Evolutionary conservation across 2,888 invertebrate species (phyloP).

Genomic region (Dryococelus australis): DNA sequence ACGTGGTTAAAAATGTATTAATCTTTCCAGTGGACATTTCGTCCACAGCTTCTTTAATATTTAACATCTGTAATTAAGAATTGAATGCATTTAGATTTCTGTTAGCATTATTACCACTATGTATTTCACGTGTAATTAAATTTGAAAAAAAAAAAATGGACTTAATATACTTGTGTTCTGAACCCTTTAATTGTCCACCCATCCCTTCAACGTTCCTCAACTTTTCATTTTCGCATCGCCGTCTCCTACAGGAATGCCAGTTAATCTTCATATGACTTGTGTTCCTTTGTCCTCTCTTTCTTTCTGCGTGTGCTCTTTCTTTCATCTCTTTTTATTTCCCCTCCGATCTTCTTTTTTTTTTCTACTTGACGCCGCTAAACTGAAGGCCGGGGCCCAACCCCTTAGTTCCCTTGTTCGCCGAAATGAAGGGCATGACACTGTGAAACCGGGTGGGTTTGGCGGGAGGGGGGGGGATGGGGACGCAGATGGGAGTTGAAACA

Average conservation of each 20-base stretch:
- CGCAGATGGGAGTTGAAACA: background rate
- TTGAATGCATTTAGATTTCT: too few species aligned
- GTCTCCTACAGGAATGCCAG: constrained; percentile 20
- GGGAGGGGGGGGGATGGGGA: background rate
- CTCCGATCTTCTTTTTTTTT: background rate
- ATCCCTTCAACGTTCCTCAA: background rate
- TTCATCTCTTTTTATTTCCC: background rate
- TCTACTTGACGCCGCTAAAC: background rate
- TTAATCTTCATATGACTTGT: constrained; percentile 31
- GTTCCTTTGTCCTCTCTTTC: constrained; percentile 11
- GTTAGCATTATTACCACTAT: too few species aligned
- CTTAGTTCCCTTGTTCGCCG: background rate
- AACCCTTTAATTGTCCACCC: background rate
- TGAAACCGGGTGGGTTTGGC: background rate
- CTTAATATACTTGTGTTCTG: too few species aligned
- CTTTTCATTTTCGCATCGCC: background rate
- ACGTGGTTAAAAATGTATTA: too few species aligned
- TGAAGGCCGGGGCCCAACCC: background rate
- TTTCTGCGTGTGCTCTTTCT: background rate
- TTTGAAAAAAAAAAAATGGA: too few species aligned
- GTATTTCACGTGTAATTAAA: too few species aligned
- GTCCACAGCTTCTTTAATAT: too few species aligned
- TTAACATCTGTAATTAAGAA: too few species aligned
- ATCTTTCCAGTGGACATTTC: too few species aligned
- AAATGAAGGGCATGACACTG: constrained; percentile 16